Evolutionary conservation across 2,113 vertebrate species (phyloP), one percentile per base, ranked within the genome.

Genomic region (Carlito syrichta): DNA sequence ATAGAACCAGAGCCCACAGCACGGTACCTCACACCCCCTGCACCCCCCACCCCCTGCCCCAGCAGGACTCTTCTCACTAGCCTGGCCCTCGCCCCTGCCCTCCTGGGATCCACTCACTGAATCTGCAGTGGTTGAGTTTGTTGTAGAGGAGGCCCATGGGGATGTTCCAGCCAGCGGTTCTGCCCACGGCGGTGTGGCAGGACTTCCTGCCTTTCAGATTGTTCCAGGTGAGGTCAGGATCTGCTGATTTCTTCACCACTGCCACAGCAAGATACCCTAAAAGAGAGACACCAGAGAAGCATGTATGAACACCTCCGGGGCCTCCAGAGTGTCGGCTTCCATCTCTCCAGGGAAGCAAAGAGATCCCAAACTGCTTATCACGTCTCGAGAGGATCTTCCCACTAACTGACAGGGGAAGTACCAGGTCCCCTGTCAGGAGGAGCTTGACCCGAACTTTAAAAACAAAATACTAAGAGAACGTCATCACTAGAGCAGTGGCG

Each of bases 121-220:
- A 99, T 90, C 99, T 93, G 96, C 99, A 99, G 93, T 88, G 97
- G 0, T 96, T 40, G 0, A 96, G 99, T 6, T 3, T 5, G 10
- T 71, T 97, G 91, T 99, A 98, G 95, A 99, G 98, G 50, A 97
- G 96, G n/a, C 99, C 99, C 99, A 99, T 99, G 81, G 99, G 99
- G n/a, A 99, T 92, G 92, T 99, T 99, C 99, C 99, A 99, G 93
- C 99, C 99, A 16, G 99, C 99, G 0, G 98, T 99, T 92, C 99
- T 99, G 32, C 98, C 98, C 0, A 99, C 45, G 0, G 97, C 99
- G 0, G 99, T 99, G 96, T 99, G 99, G 97, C 99, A 99, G 0
- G 99, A 99, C 97, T 96, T 99, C 98, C 98, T 99, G 10, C 98
- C 99, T 96, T 83, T 40, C 95, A 99, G 98, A 3, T 30, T 98